Base-by-base conservation (phyloP, 2,888 invertebrate genomes). In the Cheilosia vulpina region DNA sequence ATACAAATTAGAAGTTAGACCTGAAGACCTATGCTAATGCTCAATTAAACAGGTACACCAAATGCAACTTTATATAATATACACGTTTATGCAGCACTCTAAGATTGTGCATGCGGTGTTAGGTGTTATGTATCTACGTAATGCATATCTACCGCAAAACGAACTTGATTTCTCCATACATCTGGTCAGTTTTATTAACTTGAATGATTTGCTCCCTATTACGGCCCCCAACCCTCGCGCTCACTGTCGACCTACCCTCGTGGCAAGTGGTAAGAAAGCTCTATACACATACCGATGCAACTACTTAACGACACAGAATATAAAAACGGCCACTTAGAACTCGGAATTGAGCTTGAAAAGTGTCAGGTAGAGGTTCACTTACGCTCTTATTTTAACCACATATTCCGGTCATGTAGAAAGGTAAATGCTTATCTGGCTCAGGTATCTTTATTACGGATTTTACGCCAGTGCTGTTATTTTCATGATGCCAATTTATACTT, bases 121-220 rank as follows among this genome's bases (percentile, higher is more conserved):
- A 78, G 57, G 55, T 73, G 55, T 57, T 83, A 50, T 15, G 19
- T 73, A 27, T 27, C 27, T 27, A 47, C n/a, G 31, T 57, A 62
- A 45, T n/a, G 62, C 24, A 19, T n/a, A 31, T 21, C 47, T 68
- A 65, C 79, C 83, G 58, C 79, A 84, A 31, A 84, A 69, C 57
- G 73, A 84, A 79, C 83, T 84, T 79, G 83, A 69, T 68, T 83
- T 72, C 75, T 58, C 43, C 43, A 65, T 68, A 71, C 83, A 84
- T 75, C 79, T 84, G 83, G 83, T 53, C 73, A 65, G 38, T 50
- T 52, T 52, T 65, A 53, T 66, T 72, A 68, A 82, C 65, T 77
- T 53, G 60, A 68, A 57, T 57, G 7, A 38, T 63, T 53, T 66
- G 62, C 47, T 77, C 71, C 69, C 77, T 50, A 47, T 34, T 38